phyloP scores from a whole-genome alignment of 2,113 vertebrate species.

The Vicugna pacos region DNA sequence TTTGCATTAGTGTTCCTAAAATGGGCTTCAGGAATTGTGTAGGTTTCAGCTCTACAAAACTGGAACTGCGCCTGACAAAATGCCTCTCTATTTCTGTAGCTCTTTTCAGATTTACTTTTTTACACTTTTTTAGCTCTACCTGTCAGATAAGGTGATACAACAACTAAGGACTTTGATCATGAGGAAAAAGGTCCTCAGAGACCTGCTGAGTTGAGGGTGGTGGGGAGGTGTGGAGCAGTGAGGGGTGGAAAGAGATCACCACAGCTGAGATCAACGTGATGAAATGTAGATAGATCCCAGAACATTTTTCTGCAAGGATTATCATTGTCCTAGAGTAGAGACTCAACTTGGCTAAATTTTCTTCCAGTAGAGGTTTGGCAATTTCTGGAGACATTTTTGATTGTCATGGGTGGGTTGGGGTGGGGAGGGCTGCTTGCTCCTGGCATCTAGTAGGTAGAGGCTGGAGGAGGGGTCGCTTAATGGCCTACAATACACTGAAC shows the following conservation, averaged over 20 bases:
- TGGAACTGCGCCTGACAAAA: not conserved
- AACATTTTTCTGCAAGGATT: not conserved
- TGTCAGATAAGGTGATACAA: not conserved
- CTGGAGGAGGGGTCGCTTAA: not conserved
- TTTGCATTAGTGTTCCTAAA: not conserved
- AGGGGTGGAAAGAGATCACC: not conserved
- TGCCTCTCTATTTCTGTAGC: not conserved
- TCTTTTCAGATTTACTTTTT: not conserved
- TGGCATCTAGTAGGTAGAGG: not conserved
- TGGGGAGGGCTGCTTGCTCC: not conserved
- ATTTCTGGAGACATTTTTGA: not conserved
- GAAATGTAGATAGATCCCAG: not conserved
- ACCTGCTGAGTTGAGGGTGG: not conserved
- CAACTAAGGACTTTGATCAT: not conserved
- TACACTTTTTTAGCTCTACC: not conserved
- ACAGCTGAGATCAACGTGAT: not conserved
- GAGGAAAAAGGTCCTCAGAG: slow-evolving; percentile 3
- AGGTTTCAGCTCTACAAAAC: not conserved
- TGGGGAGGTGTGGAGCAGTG: no score
- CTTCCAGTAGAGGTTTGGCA: not conserved
- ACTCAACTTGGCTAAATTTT: not conserved
- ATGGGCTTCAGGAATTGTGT: not conserved
- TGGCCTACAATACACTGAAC: not conserved
- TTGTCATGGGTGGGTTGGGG: not conserved
- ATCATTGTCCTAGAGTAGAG: not conserved